phyloP scores from a whole-genome alignment of 2,797 vertebrate species.

The Lates japonicus region DNA sequence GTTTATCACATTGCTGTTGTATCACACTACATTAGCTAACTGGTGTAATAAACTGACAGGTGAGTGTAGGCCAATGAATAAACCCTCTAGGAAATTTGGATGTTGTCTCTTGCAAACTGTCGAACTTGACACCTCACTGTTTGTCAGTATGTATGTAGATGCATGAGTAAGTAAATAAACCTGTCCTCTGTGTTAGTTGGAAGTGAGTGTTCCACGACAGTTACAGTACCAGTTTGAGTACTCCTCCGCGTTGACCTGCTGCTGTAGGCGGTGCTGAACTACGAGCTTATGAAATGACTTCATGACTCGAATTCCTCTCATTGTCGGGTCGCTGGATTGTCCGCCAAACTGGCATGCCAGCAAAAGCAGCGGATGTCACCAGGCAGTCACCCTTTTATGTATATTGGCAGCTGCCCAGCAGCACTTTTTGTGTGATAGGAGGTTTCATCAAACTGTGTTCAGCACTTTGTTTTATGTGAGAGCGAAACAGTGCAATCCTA shows the following conservation, averaged over 20 bases:
- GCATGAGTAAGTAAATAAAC: no score
- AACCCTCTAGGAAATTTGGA: constrained; percentile 4
- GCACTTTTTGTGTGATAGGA: constrained; percentile 23
- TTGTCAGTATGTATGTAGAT: constrained; percentile 35
- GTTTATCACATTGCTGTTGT: background rate
- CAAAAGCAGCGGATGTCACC: constrained; percentile 62
- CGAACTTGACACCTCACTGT: constrained; percentile 4
- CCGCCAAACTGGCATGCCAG: constrained; percentile 45
- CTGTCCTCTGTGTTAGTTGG: constrained; percentile 9
- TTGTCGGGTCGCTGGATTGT: constrained; percentile 55
- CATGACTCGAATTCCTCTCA: constrained; percentile 66
- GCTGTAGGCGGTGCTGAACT: constrained; percentile 33
- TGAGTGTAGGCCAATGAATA: background rate
- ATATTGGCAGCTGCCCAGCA: constrained; percentile 29
- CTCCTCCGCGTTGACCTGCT: constrained; percentile 14
- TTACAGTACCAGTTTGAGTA: constrained; percentile 26
- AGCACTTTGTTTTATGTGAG: constrained; percentile 57
- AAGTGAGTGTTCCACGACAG: constrained; percentile 33
- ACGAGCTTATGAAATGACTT: constrained; percentile 56
- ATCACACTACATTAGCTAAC: background rate
- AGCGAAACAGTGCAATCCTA: constrained; percentile 31
- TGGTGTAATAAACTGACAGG: background rate
- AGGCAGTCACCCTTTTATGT: constrained; percentile 65
- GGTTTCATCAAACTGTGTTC: constrained; percentile 49
- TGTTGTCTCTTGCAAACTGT: background rate